Evolutionary conservation across 2,797 vertebrate species (phyloP), one percentile per base, ranked within the genome.

Genomic region (Sebastiscus albofasciatus): DNA sequence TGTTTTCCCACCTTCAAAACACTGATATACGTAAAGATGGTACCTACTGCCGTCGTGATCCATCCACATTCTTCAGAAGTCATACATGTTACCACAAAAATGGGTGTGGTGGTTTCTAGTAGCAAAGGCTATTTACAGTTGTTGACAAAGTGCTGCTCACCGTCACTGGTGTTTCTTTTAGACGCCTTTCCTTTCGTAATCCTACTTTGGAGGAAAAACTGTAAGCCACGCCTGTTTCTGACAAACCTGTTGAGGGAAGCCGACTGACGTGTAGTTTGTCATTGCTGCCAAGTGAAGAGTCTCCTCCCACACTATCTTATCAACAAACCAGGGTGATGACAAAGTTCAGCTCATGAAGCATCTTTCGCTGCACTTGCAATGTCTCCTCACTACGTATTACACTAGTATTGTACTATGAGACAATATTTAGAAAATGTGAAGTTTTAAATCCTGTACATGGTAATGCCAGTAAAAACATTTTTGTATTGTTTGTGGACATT

Each of bases 1-100:
- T 54, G 39, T 72, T 75, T 36, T 70, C 12, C 29, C 20, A 16
- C n/a, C 74, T 60, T 75, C 60, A 65, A 59, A 83, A 62, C 49
- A 14, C 13, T 12, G 31, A 54, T 54, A 68, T 7, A 18, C 11
- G 18, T 24, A 5, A 46, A 72, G 54, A 27, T 34, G 6, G 65
- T 12, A 11, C 16, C 24, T 27, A 3, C 49, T 33, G 59, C 24
- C 10, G 1, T 18, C 59, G 76, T 84, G 77, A 89, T 86, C 75
- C 27, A 31, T 80, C 83, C 61, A 83, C 87, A 93, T 94, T 90
- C 90, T 74, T 92, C 18, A 29, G 31, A 79, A 55, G 90, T 81
- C 71, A 80, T 54, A 42, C 59, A 66, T 36, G 8, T 56, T 29
- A 56, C 58, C 31, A 26, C 46, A 31, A 18, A 26, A 75, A 61